Evolutionary conservation across 2,888 invertebrate genomes (phyloP), one percentile per base, ranked within the genome.

Genomic region (Melangyna quadrimaculata): DNA sequence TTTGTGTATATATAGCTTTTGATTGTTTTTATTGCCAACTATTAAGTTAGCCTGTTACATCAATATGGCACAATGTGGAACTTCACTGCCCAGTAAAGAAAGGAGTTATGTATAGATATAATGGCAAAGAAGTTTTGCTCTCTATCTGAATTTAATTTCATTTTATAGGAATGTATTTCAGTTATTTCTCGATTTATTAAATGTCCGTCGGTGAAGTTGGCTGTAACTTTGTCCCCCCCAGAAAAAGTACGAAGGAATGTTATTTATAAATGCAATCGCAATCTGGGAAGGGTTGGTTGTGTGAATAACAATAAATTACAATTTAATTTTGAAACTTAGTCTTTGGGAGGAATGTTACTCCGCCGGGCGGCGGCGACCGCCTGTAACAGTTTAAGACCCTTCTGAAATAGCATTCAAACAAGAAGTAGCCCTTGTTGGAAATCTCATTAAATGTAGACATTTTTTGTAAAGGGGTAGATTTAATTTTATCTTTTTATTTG

Each of bases 271-370:
- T 67, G n/a, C 0, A 59, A 69, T 59, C 12, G n/a, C n/a, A n/a
- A n/a, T n/a, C n/a, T n/a, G 22, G 43, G 40, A 61, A 32, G 59
- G 72, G 75, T 69, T 71, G 72, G 75, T 69, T 71, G 61, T 80
- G 86, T 86, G 73, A 86, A 86, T 86, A 80, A 80, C 84, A 77
- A 86, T 86, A 81, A 86, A 86, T 86, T 86, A 86, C 81, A 81
- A 86, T 86, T 86, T 86, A 86, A 86, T 86, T 86, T 81, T 70
- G 81, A 72, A 86, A 81, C 63, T 70, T 81, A 29, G 69, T 57
- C 37, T 29, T 12, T 37, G 37, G 43, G 19, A 19, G 53, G 72
- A 61, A 29, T 63, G 14, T 12, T n/a, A 5, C 3, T 12, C 32
- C 57, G n/a, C n/a, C n/a, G n/a, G n/a, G n/a, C n/a, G n/a, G n/a